These are phyloP conservation scores for Carterocephalus palaemon DNA, from an alignment of 2,888 invertebrate species.

Conservation along the genomic window DNA sequence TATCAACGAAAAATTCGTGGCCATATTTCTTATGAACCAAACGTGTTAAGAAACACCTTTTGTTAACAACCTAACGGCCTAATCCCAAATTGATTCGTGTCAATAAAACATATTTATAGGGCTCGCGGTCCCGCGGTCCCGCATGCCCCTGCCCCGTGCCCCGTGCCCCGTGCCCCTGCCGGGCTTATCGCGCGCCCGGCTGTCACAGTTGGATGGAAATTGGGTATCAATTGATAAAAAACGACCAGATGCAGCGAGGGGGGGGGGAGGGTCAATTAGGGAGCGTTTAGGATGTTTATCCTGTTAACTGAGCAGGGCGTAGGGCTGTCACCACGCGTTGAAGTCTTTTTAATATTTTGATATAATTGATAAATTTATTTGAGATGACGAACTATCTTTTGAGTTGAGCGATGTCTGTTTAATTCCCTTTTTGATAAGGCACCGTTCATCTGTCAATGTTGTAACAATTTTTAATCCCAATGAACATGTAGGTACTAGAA, in stretches of 20 bases:
- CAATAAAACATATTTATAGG: slow-evolving; percentile 8
- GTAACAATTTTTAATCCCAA: no score
- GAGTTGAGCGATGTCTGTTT: no score
- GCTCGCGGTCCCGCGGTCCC: slow-evolving; percentile 1
- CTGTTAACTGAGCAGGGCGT: slow-evolving; percentile 32
- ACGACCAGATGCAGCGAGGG: slow-evolving; percentile 32
- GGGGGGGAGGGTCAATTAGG: slow-evolving; percentile 47
- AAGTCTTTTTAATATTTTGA: not conserved
- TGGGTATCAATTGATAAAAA: slow-evolving; percentile 33
- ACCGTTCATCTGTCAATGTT: no score
- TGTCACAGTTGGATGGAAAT: slow-evolving; percentile 27
- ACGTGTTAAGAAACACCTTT: slow-evolving; percentile 1
- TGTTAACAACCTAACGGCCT: not conserved
- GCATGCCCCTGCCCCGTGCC: slow-evolving; percentile 21
- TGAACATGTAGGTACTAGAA: no score
- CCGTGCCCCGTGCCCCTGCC: slow-evolving; percentile 25
- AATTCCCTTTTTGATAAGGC: no score
- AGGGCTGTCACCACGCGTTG: slow-evolving; percentile 32
- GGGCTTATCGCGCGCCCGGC: slow-evolving; percentile 10
- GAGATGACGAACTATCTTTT: no score
- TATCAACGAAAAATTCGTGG: no score
- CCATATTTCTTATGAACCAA: no score
- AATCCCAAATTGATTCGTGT: slow-evolving; percentile 1
- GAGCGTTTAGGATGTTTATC: slow-evolving; percentile 41
- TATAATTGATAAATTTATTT: no score